Evolutionary conservation across 2,888 invertebrate genomes (phyloP).

Genomic region (Brassicogethes aeneus): DNA sequence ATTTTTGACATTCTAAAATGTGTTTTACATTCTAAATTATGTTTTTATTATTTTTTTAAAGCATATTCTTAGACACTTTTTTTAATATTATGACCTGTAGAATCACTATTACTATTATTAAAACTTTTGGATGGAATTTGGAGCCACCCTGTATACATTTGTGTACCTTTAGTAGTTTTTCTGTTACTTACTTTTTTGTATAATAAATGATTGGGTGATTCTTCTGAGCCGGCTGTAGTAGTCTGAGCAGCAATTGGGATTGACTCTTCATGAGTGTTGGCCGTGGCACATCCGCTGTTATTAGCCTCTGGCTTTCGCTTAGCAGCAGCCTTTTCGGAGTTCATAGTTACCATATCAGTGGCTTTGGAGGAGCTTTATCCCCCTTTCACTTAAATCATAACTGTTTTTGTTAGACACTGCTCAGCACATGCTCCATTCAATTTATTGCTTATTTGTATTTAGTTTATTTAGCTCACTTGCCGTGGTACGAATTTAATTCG

Average conservation of each 20-base stretch:
- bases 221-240: slow-evolving; percentile 44
- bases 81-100: too few relatives aligned
- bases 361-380: slow-evolving; percentile 29
- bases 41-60: too few relatives aligned
- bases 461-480: too few relatives aligned
- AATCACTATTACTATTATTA: too few relatives aligned
- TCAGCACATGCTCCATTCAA: slow-evolving; percentile 2
- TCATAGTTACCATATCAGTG: slow-evolving; percentile 57
- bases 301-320: slow-evolving; percentile 48
- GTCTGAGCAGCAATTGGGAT: slow-evolving; percentile 26
- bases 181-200: slow-evolving; percentile 78
- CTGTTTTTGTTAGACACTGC: slow-evolving; percentile 1
- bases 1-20: too few relatives aligned
- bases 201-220: slow-evolving; percentile 81
- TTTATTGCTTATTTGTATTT: background rate
- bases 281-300: slow-evolving; percentile 35
- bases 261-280: slow-evolving; percentile 32
- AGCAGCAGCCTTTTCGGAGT: slow-evolving; percentile 52
- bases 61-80: too few relatives aligned
- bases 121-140: too few relatives aligned
- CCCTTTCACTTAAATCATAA: slow-evolving; percentile 22
- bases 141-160: too few relatives aligned
- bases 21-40: too few relatives aligned
- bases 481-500: background rate
- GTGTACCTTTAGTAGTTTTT: too few relatives aligned